Evolutionary conservation across 2,888 invertebrate genomes (phyloP), one percentile per base, ranked within the genome.

Genomic region (Epistrophe grossulariae): DNA sequence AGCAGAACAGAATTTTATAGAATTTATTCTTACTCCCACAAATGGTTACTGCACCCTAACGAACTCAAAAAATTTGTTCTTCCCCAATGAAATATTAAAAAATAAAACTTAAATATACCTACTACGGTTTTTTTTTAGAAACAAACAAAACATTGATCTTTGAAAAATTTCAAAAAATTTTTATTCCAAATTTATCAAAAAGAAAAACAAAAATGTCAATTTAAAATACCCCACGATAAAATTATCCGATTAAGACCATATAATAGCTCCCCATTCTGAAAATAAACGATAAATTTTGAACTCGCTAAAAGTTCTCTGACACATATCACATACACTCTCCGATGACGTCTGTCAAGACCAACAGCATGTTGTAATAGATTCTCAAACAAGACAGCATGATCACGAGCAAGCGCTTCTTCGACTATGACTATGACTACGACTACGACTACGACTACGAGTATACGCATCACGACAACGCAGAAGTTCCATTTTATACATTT

Each of bases 261-360:
- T 24, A 24, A 57, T 57, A 31, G 2, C 31, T 57, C 31, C 35
- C 24, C 24, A 15, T 64, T 83, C 73, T 60, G n/a, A 79, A 83
- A 83, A 74, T 79, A 79, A 68, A 73, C 73, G 62, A 83, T 74
- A 60, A 10, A 74, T 38, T 40, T 60, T 70, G 74, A 74, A 85
- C 72, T 81, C 81, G 68, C 72, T 85, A 43, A 77, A 81, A 81
- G 77, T 68, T 71, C 83, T 5, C 38, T 68, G 87, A 83, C 87
- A 83, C 83, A 87, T 83, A 87, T 87, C 87, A 76, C 79, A 79
- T 83, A 79, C 87, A 87, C 79, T 83, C 78, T 72, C 24, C 11
- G 85, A 82, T 87, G 87, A 87, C 87, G 59, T 66, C 79, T 83
- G 87, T 83, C 87, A 87, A 79, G 82, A 50, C 55, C 72, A 72